A percentile compares a stretch with the other conserved stretches of the same genome.
Evolutionary conservation across 2,888 invertebrate species (phyloP).

Genomic region (Bibio marci): DNA sequence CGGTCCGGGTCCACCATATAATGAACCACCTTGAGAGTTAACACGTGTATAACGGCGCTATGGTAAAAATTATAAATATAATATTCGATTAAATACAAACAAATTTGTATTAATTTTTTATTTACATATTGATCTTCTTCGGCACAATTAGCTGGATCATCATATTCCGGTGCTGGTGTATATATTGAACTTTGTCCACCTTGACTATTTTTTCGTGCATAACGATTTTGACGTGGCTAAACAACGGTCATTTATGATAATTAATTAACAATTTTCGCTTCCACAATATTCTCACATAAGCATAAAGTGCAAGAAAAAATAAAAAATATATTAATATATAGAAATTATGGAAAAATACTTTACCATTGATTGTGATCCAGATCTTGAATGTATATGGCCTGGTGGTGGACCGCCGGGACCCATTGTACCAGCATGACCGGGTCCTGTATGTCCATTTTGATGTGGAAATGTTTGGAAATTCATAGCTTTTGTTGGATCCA

Average conservation of each 20-base stretch:
- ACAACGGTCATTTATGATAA: slow-evolving; percentile 9
- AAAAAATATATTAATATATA: background rate
- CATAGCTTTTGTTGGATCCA: slow-evolving; percentile 83
- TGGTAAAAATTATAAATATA: slow-evolving; percentile 1
- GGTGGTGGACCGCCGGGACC: slow-evolving; percentile 59
- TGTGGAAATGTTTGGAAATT: slow-evolving; percentile 79
- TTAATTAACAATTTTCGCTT: slow-evolving; percentile 1
- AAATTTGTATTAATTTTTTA: slow-evolving; percentile 2
- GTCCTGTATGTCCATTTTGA: slow-evolving; percentile 39
- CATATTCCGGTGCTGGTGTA: slow-evolving; percentile 74
- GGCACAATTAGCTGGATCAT: slow-evolving; percentile 84
- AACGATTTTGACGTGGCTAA: slow-evolving; percentile 47
- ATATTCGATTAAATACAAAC: background rate
- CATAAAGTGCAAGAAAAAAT: too few relatives aligned
- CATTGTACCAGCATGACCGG: slow-evolving; percentile 64
- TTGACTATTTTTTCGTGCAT: slow-evolving; percentile 55
- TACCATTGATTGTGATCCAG: slow-evolving; percentile 81
- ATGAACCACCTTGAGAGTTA: slow-evolving; percentile 41
- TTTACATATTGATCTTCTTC: slow-evolving; percentile 77
- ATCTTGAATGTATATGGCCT: slow-evolving; percentile 63
- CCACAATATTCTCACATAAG: too few relatives aligned
- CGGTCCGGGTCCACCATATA: slow-evolving; percentile 48
- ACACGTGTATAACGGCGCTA: slow-evolving; percentile 56
- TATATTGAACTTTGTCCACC: slow-evolving; percentile 71
- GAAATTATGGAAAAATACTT: slow-evolving; percentile 13